Conservation (phyloP, 2,797 vertebrate species). For the Enteromius fasciolatus region DNA sequence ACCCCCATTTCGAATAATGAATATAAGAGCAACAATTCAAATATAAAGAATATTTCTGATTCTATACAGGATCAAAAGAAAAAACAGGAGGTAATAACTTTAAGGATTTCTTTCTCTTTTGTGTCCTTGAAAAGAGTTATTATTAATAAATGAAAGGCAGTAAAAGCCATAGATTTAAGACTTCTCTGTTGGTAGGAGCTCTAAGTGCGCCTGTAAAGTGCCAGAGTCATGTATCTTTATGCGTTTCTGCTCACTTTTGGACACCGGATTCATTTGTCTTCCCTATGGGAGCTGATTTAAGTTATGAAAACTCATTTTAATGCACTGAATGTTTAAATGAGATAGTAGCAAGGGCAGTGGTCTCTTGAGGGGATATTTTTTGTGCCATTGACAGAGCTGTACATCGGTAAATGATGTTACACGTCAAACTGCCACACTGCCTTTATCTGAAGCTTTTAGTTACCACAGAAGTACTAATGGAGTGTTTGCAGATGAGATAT, state of each 20-base stretch:
- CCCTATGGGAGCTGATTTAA: slow-evolving; percentile 13
- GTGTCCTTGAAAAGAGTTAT: slow-evolving; percentile 15
- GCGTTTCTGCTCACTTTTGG: slow-evolving; percentile 1
- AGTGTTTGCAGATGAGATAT: not conserved
- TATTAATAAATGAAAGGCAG: slow-evolving; percentile 32
- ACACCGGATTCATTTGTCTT: not conserved
- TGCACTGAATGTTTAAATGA: slow-evolving; percentile 19
- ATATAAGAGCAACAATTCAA: too few relatives aligned
- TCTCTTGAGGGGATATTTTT: not conserved
- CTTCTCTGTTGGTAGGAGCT: slow-evolving; percentile 8
- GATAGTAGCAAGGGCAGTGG: not conserved
- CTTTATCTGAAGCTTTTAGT: slow-evolving; percentile 33
- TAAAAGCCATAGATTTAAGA: slow-evolving; percentile 42
- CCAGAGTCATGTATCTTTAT: not conserved
- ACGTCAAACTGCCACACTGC: slow-evolving; percentile 1
- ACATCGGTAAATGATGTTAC: slow-evolving; percentile 13
- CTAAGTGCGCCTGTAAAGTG: slow-evolving; percentile 13
- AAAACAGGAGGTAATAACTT: not conserved
- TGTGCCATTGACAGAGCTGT: slow-evolving; percentile 12
- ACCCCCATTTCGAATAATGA: not conserved
- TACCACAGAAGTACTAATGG: slow-evolving; percentile 5
- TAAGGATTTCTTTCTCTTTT: not conserved
- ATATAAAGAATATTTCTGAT: slow-evolving; percentile 13
- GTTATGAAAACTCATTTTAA: slow-evolving; percentile 22
- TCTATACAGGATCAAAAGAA: slow-evolving; percentile 26